A percentile compares a stretch with the other conserved stretches of the same genome.
These are phyloP conservation scores for Takifugu bimaculatus DNA, from an alignment of 2,113 vertebrate species.

Conservation along the genomic window DNA sequence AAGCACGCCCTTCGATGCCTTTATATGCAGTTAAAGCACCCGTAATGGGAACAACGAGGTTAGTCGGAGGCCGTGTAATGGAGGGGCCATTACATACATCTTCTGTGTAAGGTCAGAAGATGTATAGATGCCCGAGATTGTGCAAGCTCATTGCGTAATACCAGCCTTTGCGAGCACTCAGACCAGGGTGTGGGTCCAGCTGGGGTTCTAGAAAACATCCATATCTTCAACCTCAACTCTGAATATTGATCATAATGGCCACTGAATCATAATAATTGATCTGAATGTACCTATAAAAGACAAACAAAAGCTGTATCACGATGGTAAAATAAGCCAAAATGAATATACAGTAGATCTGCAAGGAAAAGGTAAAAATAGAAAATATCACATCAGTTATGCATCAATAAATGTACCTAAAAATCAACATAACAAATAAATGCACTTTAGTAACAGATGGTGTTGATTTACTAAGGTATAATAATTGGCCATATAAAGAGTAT, in stretches of 20 bases:
- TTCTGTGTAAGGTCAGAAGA: not conserved
- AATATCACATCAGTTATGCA: no score
- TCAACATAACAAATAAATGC: constrained; percentile 32
- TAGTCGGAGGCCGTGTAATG: not conserved
- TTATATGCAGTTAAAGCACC: not conserved
- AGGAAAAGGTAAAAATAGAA: no score
- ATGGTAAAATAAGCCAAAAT: no score
- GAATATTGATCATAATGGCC: no score
- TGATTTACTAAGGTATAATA: constrained; percentile 32
- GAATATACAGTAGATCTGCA: no score
- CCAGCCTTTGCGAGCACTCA: not conserved
- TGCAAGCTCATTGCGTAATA: not conserved
- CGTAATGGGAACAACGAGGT: not conserved
- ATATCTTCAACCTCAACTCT: no score
- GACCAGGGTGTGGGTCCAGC: not conserved
- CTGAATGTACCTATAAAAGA: no score
- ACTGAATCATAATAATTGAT: no score
- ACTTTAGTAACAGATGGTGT: constrained; percentile 55
- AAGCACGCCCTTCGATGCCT: not conserved
- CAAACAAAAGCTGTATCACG: no score
- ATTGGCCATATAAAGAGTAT: no score
- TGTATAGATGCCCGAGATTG: not conserved
- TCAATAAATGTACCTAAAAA: not conserved
- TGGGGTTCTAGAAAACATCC: no score
- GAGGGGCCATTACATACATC: not conserved